Evolutionary conservation across 2,113 vertebrate genomes (phyloP).

Genomic region (Protobothrops mucrosquamatus): DNA sequence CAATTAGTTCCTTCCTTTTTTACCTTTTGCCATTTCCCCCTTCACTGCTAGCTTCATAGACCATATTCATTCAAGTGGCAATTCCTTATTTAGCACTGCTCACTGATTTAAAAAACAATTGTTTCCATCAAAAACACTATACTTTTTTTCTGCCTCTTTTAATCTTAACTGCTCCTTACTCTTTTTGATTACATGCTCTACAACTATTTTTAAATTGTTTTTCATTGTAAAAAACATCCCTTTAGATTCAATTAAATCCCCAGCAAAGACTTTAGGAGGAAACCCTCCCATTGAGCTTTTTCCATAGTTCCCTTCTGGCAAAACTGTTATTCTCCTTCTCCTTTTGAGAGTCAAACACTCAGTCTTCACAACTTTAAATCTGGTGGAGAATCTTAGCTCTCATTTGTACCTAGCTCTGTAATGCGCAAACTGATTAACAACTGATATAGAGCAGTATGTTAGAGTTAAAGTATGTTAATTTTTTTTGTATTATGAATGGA

Average conservation of each 20-base stretch:
- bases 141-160: neutral
- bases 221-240: neutral
- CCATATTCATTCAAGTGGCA: neutral
- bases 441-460: too few relatives aligned
- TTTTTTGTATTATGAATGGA: too few relatives aligned
- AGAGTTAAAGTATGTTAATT: too few relatives aligned
- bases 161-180: neutral
- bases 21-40: neutral
- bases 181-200: neutral
- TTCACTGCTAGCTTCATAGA: neutral
- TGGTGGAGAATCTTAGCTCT: neutral
- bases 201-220: neutral
- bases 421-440: neutral
- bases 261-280: neutral
- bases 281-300: neutral
- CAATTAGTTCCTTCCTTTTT: neutral
- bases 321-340: neutral
- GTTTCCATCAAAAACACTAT: neutral
- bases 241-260: neutral
- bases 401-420: neutral
- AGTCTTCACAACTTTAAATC: neutral
- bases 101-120: neutral
- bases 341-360: neutral
- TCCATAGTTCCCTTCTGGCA: neutral
- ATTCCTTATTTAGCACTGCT: neutral